A percentile compares a stretch with the other conserved stretches of the same genome.
Evolutionary conservation across 2,888 invertebrate genomes (phyloP).

Genomic region (Lordiphosa fenestrarum): DNA sequence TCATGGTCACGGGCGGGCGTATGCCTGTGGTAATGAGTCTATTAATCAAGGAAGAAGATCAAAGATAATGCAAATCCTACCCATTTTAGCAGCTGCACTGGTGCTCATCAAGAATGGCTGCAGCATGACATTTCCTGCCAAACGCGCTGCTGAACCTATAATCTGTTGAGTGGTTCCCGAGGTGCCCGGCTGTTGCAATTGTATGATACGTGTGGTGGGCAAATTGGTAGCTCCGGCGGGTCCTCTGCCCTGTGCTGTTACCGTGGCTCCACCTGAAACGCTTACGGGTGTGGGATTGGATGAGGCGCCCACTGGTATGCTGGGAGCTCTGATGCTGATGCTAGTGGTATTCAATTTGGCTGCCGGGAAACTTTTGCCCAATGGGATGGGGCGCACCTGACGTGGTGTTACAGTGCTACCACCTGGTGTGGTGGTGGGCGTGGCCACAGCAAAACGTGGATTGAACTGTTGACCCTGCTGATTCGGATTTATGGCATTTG

Average conservation of each 20-base stretch:
- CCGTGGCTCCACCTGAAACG: constrained; percentile 60
- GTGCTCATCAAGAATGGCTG: constrained; percentile 80
- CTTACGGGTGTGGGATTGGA: constrained; percentile 54
- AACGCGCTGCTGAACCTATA: constrained; percentile 75
- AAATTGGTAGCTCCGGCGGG: constrained; percentile 63
- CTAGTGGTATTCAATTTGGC: constrained; percentile 79
- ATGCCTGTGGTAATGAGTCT: constrained; percentile 51
- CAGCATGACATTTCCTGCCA: constrained; percentile 79
- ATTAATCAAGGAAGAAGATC: neutral
- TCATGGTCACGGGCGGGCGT: constrained; percentile 78
- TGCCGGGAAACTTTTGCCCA: constrained; percentile 77
- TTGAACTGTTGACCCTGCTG: constrained; percentile 77
- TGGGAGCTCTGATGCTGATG: constrained; percentile 79
- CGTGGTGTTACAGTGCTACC: constrained; percentile 71
- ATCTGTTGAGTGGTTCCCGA: constrained; percentile 77
- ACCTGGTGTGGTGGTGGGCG: constrained; percentile 60
- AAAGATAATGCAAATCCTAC: constrained; percentile 45
- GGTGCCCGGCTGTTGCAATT: constrained; percentile 78
- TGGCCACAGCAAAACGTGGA: constrained; percentile 78
- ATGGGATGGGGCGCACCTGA: constrained; percentile 79
- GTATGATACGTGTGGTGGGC: constrained; percentile 79
- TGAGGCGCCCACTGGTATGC: constrained; percentile 66
- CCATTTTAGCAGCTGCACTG: constrained; percentile 73
- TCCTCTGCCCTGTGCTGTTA: constrained; percentile 53
- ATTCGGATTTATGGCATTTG: constrained; percentile 54